phyloP scores from a whole-genome alignment of 2,797 vertebrate genomes.

The Notoglanidium macrostoma region DNA sequence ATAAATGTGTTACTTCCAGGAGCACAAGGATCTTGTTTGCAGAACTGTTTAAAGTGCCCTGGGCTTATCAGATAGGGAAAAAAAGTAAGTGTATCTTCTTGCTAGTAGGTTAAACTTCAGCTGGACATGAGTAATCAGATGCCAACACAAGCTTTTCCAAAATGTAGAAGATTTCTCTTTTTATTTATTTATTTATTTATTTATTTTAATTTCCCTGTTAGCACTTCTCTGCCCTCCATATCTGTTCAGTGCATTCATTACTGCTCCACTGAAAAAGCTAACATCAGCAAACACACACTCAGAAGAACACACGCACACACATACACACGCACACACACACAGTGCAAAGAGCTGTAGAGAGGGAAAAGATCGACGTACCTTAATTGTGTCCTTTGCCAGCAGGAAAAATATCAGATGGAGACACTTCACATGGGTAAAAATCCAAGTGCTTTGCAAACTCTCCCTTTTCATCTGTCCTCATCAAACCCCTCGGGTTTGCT shows the following conservation, averaged over 20 bases:
- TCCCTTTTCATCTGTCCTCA: slow-evolving; percentile 56
- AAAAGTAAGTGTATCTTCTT: slow-evolving; percentile 16
- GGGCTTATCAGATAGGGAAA: slow-evolving; percentile 16
- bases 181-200: neutral
- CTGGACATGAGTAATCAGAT: neutral
- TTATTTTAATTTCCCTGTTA: neutral
- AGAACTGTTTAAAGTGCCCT: neutral
- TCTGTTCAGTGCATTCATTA: slow-evolving; percentile 29
- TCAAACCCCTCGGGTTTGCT: slow-evolving; percentile 12
- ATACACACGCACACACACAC: neutral
- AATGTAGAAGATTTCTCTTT: slow-evolving; percentile 25
- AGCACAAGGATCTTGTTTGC: slow-evolving; percentile 10
- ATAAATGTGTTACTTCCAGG: too few relatives aligned
- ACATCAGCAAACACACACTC: slow-evolving; percentile 40
- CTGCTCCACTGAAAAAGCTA: slow-evolving; percentile 35
- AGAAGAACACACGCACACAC: slow-evolving; percentile 12
- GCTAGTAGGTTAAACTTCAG: slow-evolving; percentile 23
- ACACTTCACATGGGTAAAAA: slow-evolving; percentile 63
- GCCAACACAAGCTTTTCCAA: slow-evolving; percentile 4
- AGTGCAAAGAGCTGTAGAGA: neutral
- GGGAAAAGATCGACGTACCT: slow-evolving; percentile 66
- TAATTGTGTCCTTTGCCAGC: slow-evolving; percentile 59
- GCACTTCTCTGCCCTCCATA: slow-evolving; percentile 1
- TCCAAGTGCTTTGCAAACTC: slow-evolving; percentile 72
- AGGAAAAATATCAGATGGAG: slow-evolving; percentile 23